Evolutionary conservation across 2,113 vertebrate species (phyloP), one percentile per base, ranked within the genome.

Genomic region (Ageneiosus marmoratus): DNA sequence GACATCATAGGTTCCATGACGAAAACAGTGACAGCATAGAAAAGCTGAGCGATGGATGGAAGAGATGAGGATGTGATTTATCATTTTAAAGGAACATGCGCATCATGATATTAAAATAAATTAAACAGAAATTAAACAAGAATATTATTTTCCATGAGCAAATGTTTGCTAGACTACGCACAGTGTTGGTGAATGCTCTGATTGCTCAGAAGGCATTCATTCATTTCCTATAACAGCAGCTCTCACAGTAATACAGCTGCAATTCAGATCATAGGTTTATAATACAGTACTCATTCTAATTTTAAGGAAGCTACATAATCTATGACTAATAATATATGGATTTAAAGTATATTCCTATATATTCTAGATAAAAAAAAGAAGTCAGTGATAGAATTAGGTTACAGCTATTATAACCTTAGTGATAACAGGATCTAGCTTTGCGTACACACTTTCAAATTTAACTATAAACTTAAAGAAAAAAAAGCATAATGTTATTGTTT

Each of bases 1-100:
- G 92, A 92, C 92, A 88, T 91, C 89, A 92, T 86, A 87, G 87
- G 89, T 94, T 94, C 93, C 94, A 91, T 93, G 92, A 94, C 91
- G 91, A 90, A 46, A 80, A 70, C 58, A 82, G 79, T 79, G 75
- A 83, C 80, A 85, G 58, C 83, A 85, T 65, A 75, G 88, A 89
- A 84, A 87, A 86, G 81, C 79, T 85, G 60, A 18, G 85, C n/a
- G n/a, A n/a, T n/a, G 34, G n/a, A 81, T 85, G 84, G 63, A 86
- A 79, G 29, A 80, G 74, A 62, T 77, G 76, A 62, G 37, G 81
- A 81, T 77, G 82, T 84, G 62, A 73, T 62, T 80, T 10, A 46
- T 80, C 34, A 84, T 81, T 70, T 77, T 53, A 51, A 78, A 41
- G 48, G 70, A n/a, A n/a, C 22, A 53, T 37, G 29, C 5, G 37